These are phyloP conservation scores for Dicentrarchus labrax DNA, from an alignment of 2,113 vertebrate species.

Conservation along the genomic window DNA sequence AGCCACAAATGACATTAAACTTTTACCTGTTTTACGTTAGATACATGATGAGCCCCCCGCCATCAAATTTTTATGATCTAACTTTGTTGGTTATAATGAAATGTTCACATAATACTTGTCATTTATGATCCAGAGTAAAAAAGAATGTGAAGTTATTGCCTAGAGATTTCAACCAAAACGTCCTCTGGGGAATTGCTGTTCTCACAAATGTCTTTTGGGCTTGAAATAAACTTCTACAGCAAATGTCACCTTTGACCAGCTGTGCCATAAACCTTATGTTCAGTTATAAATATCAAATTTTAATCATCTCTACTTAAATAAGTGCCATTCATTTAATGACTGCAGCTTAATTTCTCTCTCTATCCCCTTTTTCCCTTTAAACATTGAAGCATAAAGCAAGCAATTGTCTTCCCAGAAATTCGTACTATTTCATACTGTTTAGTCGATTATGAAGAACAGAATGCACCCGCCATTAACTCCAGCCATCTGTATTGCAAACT, in stretches of 20 bases:
- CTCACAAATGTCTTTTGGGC: background rate
- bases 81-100: background rate
- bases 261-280: background rate
- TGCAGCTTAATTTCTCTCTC: background rate
- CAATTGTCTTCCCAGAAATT: background rate
- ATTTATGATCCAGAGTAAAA: background rate
- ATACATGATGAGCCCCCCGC: background rate
- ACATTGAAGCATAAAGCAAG: constrained; percentile 1
- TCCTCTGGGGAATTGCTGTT: background rate
- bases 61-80: background rate
- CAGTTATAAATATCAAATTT: background rate
- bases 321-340: background rate
- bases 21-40: background rate
- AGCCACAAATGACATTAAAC: background rate
- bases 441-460: background rate
- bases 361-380: background rate
- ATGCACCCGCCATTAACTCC: constrained; percentile 22
- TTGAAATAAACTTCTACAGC: background rate
- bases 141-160: background rate
- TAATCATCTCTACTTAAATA: background rate
- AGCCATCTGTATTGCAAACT: constrained; percentile 32
- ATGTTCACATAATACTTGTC: background rate
- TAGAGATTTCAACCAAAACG: background rate
- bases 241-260: background rate
- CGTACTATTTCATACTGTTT: constrained; percentile 16